phyloP scores from a whole-genome alignment of 2,113 vertebrate genomes.

The Benitochromis conjunctus region DNA sequence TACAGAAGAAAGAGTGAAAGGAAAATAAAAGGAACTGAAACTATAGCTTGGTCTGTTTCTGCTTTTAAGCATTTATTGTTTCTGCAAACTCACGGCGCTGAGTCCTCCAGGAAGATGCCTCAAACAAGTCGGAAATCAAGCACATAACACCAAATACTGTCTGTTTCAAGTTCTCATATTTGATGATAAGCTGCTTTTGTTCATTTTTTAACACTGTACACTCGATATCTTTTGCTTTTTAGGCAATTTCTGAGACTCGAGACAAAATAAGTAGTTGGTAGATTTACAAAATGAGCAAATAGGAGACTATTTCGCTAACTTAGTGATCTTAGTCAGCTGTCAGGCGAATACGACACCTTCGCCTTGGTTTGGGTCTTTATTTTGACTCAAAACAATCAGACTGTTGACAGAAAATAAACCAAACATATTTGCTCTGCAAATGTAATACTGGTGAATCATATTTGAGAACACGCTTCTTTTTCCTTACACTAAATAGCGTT shows the following conservation, averaged over 20 bases:
- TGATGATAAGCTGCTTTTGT: not conserved
- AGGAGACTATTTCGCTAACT: not conserved
- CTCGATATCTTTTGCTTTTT: not conserved
- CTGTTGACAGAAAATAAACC: not conserved
- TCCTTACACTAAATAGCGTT: not conserved
- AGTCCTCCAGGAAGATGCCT: not conserved
- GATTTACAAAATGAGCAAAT: not conserved
- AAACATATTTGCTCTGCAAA: not conserved
- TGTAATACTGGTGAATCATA: not conserved
- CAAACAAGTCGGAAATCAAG: not conserved
- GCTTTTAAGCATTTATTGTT: not conserved
- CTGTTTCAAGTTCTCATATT: not conserved
- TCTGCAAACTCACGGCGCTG: not conserved
- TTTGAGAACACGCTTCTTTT: not conserved
- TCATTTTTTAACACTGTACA: not conserved
- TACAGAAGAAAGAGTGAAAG: not conserved
- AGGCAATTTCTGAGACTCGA: not conserved
- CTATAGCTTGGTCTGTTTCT: not conserved
- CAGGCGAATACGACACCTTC: not conserved
- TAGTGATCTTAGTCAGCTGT: not conserved
- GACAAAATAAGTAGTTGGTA: not conserved
- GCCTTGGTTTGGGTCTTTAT: not conserved
- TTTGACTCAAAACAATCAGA: not conserved
- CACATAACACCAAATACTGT: not conserved
- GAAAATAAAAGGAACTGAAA: not conserved